Conservation (phyloP, 2,888 invertebrate genomes). For the Camponotus fellah region DNA sequence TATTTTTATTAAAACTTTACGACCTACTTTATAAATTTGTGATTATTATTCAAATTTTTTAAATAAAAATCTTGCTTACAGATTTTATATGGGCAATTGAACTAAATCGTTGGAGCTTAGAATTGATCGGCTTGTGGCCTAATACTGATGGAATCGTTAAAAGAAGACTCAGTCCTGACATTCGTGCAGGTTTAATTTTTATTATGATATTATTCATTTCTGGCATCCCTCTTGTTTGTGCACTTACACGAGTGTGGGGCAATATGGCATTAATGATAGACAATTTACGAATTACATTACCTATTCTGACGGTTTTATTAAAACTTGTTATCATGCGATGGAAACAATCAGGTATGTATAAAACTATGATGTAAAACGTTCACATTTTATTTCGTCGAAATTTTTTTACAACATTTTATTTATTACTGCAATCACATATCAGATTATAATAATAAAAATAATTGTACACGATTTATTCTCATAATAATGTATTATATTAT, state of each 20-base stretch:
- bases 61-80: neutral
- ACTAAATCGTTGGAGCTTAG: slow-evolving; percentile 26
- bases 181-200: neutral
- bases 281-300: slow-evolving; percentile 31
- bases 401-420: too few species aligned
- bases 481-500: too few species aligned
- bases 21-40: neutral
- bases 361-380: neutral
- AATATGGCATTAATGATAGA: slow-evolving; percentile 21
- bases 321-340: slow-evolving; percentile 35
- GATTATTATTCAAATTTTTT: neutral
- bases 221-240: neutral
- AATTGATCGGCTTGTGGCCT: slow-evolving; percentile 53
- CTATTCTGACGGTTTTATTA: neutral
- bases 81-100: slow-evolving; percentile 59
- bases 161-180: neutral
- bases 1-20: neutral
- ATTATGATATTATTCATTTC: neutral
- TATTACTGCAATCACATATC: too few species aligned
- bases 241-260: neutral
- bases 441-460: too few species aligned
- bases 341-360: slow-evolving; percentile 48
- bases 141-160: neutral
- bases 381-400: too few species aligned
- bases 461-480: too few species aligned